phyloP scores from a whole-genome alignment of 2,888 invertebrate species.

The Bugulina stolonifera region DNA sequence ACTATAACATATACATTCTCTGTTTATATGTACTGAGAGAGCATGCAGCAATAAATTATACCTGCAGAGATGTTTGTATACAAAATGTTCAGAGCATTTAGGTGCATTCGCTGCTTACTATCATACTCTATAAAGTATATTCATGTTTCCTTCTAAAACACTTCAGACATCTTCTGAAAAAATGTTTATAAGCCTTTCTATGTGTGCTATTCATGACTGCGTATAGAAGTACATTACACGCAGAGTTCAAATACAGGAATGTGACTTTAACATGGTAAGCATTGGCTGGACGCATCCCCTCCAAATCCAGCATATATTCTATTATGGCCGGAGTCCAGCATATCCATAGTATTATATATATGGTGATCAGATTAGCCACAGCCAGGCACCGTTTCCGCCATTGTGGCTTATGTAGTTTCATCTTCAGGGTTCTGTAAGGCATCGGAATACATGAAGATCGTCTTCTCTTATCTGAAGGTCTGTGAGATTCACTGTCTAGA shows the following conservation, averaged over 20 bases:
- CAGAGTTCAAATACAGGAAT: conserved; percentile 9
- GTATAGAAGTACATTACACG: conserved; percentile 3
- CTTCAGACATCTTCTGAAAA: background rate
- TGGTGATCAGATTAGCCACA: conserved; percentile 9
- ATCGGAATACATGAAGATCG: conserved; percentile 1
- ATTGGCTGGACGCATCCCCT: background rate
- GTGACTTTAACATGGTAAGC: background rate
- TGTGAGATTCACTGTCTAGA: no score
- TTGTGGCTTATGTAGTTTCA: conserved; percentile 6
- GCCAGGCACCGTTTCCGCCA: conserved; percentile 18
- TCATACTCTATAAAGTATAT: background rate
- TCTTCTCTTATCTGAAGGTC: background rate
- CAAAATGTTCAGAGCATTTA: no score
- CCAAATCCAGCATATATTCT: background rate
- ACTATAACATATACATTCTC: no score
- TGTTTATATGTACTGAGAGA: no score
- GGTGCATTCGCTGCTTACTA: no score
- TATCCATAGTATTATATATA: background rate
- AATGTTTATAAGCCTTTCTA: background rate
- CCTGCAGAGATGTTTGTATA: no score
- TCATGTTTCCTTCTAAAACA: background rate
- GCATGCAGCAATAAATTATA: no score
- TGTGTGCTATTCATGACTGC: conserved; percentile 1
- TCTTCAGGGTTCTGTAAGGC: background rate
- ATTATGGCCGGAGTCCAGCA: conserved; percentile 6